These are phyloP conservation scores for Spongilla lacustris DNA, from an alignment of 37 sponge, comb jelly and placozoan genomes.

Conservation along the genomic window DNA sequence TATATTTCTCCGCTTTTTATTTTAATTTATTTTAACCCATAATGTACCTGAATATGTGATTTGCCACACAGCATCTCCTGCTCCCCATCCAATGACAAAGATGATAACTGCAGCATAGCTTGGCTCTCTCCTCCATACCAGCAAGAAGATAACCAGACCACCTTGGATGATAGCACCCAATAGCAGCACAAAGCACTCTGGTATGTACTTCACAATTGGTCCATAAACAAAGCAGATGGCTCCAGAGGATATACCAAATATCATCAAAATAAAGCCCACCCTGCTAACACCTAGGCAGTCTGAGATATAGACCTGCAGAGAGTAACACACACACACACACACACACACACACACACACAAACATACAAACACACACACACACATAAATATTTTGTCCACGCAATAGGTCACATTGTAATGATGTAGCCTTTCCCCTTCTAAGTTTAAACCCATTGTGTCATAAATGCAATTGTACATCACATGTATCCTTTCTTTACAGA, in stretches of 20 bases:
- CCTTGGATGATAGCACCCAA: background rate
- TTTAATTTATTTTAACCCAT: background rate
- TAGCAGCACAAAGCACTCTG: conserved; percentile 11
- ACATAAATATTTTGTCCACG: no score
- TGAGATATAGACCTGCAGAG: conserved; percentile 42
- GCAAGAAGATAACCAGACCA: conserved; percentile 8
- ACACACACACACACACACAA: no score
- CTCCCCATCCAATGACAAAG: conserved; percentile 24
- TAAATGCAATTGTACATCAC: no score
- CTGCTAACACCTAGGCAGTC: conserved; percentile 42
- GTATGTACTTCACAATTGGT: conserved; percentile 21
- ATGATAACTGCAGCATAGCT: conserved; percentile 20
- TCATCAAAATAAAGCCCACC: conserved; percentile 21
- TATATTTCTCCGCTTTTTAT: no score
- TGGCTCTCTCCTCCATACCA: conserved; percentile 47
- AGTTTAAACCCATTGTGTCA: no score
- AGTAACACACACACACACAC: background rate
- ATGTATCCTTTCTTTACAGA: no score
- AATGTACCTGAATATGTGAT: conserved; percentile 23
- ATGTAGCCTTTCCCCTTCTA: no score
- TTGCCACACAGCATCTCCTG: conserved; percentile 25
- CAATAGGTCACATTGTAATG: no score
- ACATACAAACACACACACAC: no score
- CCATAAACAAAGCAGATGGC: conserved; percentile 8
- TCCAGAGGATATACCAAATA: conserved; percentile 23